A percentile compares a stretch with the other conserved stretches of the same genome.
Evolutionary conservation across 2,113 vertebrate genomes (phyloP).

Genomic region (Acrocephalus kingi): DNA sequence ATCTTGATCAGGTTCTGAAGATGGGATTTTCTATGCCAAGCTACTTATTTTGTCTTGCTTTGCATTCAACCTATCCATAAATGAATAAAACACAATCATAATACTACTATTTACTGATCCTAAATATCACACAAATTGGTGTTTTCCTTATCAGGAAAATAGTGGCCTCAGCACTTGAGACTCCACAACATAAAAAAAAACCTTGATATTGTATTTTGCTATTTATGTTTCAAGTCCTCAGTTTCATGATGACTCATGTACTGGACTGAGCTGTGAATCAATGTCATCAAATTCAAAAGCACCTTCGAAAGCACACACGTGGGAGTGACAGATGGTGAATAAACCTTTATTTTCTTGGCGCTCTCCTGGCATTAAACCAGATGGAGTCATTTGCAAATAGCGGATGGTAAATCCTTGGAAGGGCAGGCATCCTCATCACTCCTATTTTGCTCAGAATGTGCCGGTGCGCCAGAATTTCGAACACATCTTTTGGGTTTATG

Average conservation of each 20-base stretch:
- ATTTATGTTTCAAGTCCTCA: not conserved
- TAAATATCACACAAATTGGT: not conserved
- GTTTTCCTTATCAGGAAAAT: not conserved
- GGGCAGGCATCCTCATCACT: not conserved
- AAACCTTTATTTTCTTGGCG: constrained; percentile 16
- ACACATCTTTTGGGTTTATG: not conserved
- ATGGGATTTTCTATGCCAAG: not conserved
- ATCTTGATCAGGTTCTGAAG: not conserved
- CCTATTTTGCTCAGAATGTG: not conserved
- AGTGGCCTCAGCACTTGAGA: not conserved
- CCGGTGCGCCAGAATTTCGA: not conserved
- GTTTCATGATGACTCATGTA: not conserved
- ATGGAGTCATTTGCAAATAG: not conserved
- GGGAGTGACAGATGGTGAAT: not conserved
- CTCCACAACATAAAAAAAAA: not conserved
- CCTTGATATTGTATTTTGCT: not conserved
- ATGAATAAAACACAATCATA: not conserved
- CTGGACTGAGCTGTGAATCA: not conserved
- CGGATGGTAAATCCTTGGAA: not conserved
- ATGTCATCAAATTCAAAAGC: not conserved
- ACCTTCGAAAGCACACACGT: not conserved
- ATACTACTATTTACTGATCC: not conserved
- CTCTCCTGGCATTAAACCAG: constrained; percentile 1
- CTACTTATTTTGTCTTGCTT: not conserved
- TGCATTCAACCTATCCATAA: not conserved